Evolutionary conservation across 2,113 vertebrate genomes (phyloP), one percentile per base, ranked within the genome.

Genomic region (Cnemophilus loriae): DNA sequence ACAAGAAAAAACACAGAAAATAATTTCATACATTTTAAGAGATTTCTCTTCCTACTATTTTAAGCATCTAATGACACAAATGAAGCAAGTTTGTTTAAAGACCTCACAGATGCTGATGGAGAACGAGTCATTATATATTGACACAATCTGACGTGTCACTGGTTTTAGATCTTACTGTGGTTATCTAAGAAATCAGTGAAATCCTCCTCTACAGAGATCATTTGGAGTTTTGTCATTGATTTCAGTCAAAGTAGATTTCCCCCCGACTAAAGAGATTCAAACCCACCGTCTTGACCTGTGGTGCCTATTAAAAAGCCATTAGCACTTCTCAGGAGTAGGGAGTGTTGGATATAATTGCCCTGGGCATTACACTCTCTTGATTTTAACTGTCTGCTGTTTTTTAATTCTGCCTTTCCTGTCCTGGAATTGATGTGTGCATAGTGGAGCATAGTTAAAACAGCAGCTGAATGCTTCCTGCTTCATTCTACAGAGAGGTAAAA

Each of bases 271-370:
- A 93, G 61, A 85, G 57, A 95, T 80, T 87, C 88, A 95, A 80
- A 90, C 35, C 15, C 26, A 13, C 55, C 67, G 26, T 80, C 76
- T 86, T 94, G 90, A 95, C 85, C 87, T 68, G 59, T 91, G 84
- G 47, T 96, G 67, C 55, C 75, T 86, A 94, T 95, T 95, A 96
- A 94, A 94, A 94, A 94, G 24, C 15, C 75, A 94, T 96, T 94
- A 96, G 24, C 90, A 70, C 55, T 80, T 76, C 92, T 89, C 89
- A 87, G 84, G 80, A 89, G 77, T 39, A 85, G 28, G 26, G 11
- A 89, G 68, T 35, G 50, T 87, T 39, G 82, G 73, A 76, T 84
- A 47, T 87, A 94, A 90, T 57, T 70, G 82, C 83, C 77, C 89
- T 82, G 85, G 77, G 82, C 69, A 91, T 93, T 82, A 75, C 46